Conservation (phyloP, 2,797 vertebrate genomes). For the Catamblyrhynchus diadema region DNA sequence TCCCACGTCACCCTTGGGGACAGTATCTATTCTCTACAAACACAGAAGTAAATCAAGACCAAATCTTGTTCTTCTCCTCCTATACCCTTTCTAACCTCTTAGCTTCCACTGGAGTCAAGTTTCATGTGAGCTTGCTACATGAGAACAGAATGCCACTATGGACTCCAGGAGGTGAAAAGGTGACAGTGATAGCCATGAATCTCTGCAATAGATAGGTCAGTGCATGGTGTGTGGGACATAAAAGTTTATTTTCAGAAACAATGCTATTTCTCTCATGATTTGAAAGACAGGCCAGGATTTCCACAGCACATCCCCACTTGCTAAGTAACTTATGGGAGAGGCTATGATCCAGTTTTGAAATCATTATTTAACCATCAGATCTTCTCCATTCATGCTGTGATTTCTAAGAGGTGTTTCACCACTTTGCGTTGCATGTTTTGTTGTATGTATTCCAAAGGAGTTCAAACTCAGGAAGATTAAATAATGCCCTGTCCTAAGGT, state of each 20-base stretch:
- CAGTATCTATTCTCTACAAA: not conserved
- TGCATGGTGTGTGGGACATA: not conserved
- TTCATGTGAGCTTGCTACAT: not conserved
- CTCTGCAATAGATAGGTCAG: not conserved
- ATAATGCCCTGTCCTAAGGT: not conserved
- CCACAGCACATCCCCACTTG: not conserved
- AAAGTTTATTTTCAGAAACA: not conserved
- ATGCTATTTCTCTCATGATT: not conserved
- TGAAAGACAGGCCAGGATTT: not conserved
- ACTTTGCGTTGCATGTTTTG: not conserved
- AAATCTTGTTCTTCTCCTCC: not conserved
- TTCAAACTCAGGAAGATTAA: not conserved
- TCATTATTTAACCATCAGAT: not conserved
- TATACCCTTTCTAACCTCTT: not conserved
- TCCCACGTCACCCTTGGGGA: not conserved
- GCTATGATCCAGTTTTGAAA: not conserved
- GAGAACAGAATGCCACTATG: not conserved
- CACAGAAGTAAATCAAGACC: not conserved
- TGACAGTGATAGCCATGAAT: not conserved
- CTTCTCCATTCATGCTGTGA: not conserved
- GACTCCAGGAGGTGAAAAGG: not conserved
- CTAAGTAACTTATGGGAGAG: not conserved
- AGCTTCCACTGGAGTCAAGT: not conserved
- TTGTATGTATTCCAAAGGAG: not conserved
- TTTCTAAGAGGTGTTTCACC: not conserved